A percentile compares a stretch with the other conserved stretches of the same genome.
phyloP scores from a whole-genome alignment of 2,888 invertebrate species.

The Coelogynopora nodosa region DNA sequence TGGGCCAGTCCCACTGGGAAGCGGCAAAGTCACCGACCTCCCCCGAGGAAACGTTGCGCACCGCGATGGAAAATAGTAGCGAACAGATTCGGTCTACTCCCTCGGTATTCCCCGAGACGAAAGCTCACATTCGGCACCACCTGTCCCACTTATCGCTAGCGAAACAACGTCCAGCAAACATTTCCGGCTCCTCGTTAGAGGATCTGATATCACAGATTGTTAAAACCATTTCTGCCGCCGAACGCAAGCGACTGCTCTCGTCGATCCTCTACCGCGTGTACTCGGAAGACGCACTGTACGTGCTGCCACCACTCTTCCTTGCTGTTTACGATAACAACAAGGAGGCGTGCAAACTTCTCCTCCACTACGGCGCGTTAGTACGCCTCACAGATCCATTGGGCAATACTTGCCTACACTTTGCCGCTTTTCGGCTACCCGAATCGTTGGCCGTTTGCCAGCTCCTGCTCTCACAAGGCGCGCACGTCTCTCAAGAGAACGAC shows the following conservation, averaged over 20 bases:
- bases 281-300: neutral
- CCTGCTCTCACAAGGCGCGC: neutral
- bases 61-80: neutral
- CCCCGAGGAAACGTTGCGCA: neutral
- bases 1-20: neutral
- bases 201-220: neutral
- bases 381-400: neutral
- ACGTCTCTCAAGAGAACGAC: constrained; percentile 1
- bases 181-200: neutral
- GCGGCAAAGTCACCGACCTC: neutral
- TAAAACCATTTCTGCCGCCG: neutral
- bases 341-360: neutral
- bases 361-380: neutral
- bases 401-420: neutral
- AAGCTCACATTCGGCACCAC: neutral
- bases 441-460: neutral
- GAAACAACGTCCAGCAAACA: neutral
- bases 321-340: neutral
- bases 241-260: neutral
- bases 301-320: neutral
- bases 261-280: neutral
- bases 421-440: neutral
- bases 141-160: neutral
- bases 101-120: neutral
- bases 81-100: neutral